phyloP scores from a whole-genome alignment of 2,113 vertebrate genomes.

The Antechinus flavipes region DNA sequence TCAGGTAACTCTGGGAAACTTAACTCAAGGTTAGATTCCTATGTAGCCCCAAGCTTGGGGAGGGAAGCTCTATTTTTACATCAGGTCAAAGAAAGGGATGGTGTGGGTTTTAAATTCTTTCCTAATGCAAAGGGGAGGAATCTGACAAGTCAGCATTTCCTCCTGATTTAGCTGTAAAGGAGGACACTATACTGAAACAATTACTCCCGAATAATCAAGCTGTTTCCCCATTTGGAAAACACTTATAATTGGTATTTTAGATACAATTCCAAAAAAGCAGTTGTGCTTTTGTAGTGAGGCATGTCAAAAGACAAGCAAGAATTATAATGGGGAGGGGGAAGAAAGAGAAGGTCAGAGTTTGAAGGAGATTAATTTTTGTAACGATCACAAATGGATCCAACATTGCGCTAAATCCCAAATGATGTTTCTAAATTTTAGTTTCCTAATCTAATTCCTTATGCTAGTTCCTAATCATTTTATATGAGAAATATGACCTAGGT shows the following conservation, averaged over 20 bases:
- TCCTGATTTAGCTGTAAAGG: constrained; percentile 28
- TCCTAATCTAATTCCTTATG: not conserved
- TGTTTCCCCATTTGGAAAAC: constrained; percentile 5
- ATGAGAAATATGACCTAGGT: not conserved
- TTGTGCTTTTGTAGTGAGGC: not conserved
- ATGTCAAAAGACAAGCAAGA: constrained; percentile 8
- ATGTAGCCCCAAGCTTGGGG: not conserved
- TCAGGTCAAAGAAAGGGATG: constrained; percentile 42
- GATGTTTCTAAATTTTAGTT: not conserved
- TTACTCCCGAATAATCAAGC: constrained; percentile 66
- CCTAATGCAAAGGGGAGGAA: constrained; percentile 48
- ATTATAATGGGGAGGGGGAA: not conserved
- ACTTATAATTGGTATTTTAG: constrained; percentile 54
- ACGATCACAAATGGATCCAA: not conserved
- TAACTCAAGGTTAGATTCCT: constrained; percentile 19
- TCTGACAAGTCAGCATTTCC: constrained; percentile 52
- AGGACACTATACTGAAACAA: constrained; percentile 50
- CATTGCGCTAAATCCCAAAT: not conserved
- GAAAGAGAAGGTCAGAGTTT: not conserved
- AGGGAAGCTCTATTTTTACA: constrained; percentile 38
- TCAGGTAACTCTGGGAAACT: constrained; percentile 29
- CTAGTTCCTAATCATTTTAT: not conserved
- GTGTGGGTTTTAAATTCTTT: constrained; percentile 46
- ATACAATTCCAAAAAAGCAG: not conserved
- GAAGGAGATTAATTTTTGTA: constrained; percentile 13